Base-by-base conservation (phyloP, 2,113 vertebrate genomes). In the Micronycteris hirsuta region DNA sequence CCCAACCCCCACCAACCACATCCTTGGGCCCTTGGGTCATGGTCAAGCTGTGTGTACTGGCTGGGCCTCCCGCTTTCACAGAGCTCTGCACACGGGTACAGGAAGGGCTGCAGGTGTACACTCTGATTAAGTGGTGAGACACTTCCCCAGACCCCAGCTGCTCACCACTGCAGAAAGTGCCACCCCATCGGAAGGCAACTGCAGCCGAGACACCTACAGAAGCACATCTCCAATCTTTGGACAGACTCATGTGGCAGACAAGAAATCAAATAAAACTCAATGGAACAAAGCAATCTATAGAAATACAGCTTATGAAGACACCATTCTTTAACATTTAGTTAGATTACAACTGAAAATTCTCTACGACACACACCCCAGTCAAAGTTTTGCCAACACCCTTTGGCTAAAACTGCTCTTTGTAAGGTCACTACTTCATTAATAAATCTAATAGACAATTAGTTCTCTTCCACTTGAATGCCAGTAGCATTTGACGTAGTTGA, bases 71-170 rank as follows among this genome's bases (percentile, higher is more conserved):
- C 4, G 2, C 22, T 16, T 31, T 88, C 89, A 33, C 56, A 71
- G 76, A 17, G 71, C 43, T 52, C 65, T 13, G 26, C 70, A 12
- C 1, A 9, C 36, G 61, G 54, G 45, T 45, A 36, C 91, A 73
- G 92, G 82, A 73, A 94, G 86, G 54, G 13, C 83, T 95, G 73
- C 88, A 83, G 67, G 38, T 74, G 61, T 52, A 33, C 86, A 54
- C 80, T 94, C 49, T 90, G 61, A 70, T 70, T 77, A 90, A 43
- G 38, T 20, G 22, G 31, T 41, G n/a, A 74, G 77, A 90, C 33
- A 36, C 20, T 24, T 56, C 71, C 54, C 49, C 33, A 41, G 58
- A 56, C 49, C 63, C 19, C 65, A 71, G 68, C 81, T 78, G 38
- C 43, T 88, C 82, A 65, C 63, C 93, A 47, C 81, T 3, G 4